Base-by-base conservation (phyloP, 2,888 invertebrate genomes). In the Noctua janthe region DNA sequence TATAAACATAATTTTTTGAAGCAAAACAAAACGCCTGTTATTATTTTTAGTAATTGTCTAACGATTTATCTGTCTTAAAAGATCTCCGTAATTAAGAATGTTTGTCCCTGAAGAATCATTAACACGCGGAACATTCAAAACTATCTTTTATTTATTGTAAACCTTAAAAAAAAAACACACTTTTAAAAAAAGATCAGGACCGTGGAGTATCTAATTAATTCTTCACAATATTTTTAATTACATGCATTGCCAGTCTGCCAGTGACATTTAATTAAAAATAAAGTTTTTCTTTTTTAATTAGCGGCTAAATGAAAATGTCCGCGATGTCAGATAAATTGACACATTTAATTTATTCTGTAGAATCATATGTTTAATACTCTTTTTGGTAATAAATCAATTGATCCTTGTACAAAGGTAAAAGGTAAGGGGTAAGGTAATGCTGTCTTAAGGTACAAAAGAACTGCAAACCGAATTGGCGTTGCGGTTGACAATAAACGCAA, bases 221-320 rank as follows among this genome's bases (percentile, higher is more conserved):
- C 66, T 75, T 73, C 15, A 72, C 64, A 84, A 66, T 87, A 66
- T 66, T 84, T 79, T 75, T 78, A 84, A 84, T 87, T 59, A 78
- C 71, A 59, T 84, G 73, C 73, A 71, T 15, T 78, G 66, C 56
- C 59, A 71, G 69, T 64, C 29, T 76, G 74, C 51, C 69, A 73
- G 69, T 82, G 76, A 82, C 71, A 70, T 85, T 84, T 75, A 84
- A 87, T 70, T 75, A 71, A 78, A 74, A 71, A 47, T 20, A 11
- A 84, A 47, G 62, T 73, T 72, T 67, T 83, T 29, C 8, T 64
- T 69, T 64, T 76, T 59, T 67, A 73, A 59, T 64, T 43, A 49
- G 20, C n/a, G 39, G 51, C 17, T 51, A 39, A 79, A 80, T 54
- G 43, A 11, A 29, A 80, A 59, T n/a, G 43, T 54, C 29, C 56